Evolutionary conservation across 64 coral and sea anemone species (phyloP).

Genomic region (Pachyseris speciosa): DNA sequence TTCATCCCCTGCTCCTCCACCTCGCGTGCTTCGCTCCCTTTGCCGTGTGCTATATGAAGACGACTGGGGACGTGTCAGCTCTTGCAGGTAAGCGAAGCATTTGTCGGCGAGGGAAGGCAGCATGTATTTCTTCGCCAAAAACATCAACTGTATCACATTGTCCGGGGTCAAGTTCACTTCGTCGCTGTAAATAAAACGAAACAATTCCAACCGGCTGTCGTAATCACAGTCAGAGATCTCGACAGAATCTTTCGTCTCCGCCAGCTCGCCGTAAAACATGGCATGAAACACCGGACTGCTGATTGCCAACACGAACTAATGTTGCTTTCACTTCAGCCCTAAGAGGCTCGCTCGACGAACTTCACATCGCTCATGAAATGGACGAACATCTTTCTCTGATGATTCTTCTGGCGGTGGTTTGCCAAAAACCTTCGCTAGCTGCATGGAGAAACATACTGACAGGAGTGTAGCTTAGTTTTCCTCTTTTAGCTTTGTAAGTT

Average conservation of each 20-base stretch:
- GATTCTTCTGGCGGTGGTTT: background rate
- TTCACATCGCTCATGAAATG: constrained; percentile 65
- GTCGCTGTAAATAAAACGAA: constrained; percentile 71
- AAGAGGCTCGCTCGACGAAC: constrained; percentile 8
- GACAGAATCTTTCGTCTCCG: constrained; percentile 20
- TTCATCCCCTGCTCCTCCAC: too few species aligned
- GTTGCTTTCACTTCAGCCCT: background rate
- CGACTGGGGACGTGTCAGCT: too few species aligned
- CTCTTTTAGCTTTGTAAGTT: too few species aligned
- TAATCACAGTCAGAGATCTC: constrained; percentile 18
- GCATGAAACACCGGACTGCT: constrained; percentile 65
- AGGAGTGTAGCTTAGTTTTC: too few species aligned
- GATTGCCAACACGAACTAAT: constrained; percentile 57
- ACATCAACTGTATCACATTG: constrained; percentile 49
- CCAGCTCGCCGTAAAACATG: constrained; percentile 73
- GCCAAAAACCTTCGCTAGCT: background rate
- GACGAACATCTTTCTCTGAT: constrained; percentile 50
- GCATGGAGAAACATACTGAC: background rate
- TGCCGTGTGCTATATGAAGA: too few species aligned
- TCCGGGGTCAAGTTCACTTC: constrained; percentile 43
- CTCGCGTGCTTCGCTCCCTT: too few species aligned
- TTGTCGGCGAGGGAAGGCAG: constrained; percentile 44
- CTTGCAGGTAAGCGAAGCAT: constrained; percentile 35
- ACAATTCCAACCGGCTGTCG: constrained; percentile 42
- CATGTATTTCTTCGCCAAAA: constrained; percentile 69